Evolutionary conservation across 1,140 invertebrate genomes (phyloP).

Genomic region (Macrostomum lignano): DNA sequence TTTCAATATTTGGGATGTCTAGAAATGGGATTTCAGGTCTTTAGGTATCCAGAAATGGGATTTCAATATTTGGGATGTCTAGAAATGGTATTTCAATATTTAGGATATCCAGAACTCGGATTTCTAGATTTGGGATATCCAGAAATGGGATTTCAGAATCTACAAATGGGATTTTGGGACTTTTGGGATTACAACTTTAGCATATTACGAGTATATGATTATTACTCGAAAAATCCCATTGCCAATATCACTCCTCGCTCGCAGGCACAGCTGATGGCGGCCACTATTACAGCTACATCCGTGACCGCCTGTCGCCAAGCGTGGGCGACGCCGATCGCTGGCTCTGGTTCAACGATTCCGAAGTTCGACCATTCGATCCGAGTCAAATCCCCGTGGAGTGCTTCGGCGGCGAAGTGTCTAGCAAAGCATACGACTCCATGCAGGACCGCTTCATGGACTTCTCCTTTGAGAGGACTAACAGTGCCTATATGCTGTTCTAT

Average conservation of each 20-base stretch:
- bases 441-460: neutral
- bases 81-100: too few relatives aligned
- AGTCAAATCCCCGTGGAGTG: constrained; percentile 70
- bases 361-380: constrained; percentile 75
- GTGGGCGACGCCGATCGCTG: neutral
- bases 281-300: constrained; percentile 82
- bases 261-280: constrained; percentile 80
- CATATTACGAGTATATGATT: too few relatives aligned
- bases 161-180: too few relatives aligned
- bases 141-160: too few relatives aligned
- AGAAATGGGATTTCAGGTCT: too few relatives aligned
- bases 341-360: constrained; percentile 49
- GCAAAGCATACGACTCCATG: constrained; percentile 18
- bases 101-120: too few relatives aligned
- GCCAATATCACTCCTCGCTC: too few relatives aligned
- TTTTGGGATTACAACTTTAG: too few relatives aligned
- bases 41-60: neutral
- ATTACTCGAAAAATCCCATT: too few relatives aligned
- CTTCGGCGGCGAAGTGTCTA: constrained; percentile 82
- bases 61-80: neutral
- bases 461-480: constrained; percentile 39
- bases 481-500: constrained; percentile 86
- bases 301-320: constrained; percentile 32
- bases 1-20: too few relatives aligned
- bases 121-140: too few relatives aligned